A percentile compares a stretch with the other conserved stretches of the same genome.
phyloP scores from a whole-genome alignment of 2,797 vertebrate genomes.

The Megalops cyprinoides region DNA sequence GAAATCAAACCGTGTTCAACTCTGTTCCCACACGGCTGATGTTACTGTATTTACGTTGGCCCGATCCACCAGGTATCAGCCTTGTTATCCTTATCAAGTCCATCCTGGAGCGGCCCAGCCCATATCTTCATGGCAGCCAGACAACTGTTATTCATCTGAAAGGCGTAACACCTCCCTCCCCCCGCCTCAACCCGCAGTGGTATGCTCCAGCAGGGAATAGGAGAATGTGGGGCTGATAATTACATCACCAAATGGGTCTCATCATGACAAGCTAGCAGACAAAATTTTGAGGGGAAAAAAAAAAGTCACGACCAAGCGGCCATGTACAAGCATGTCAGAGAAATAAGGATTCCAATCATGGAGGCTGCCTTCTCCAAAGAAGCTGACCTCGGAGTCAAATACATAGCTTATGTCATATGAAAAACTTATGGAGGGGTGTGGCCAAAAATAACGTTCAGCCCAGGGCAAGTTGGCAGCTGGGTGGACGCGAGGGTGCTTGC shows the following conservation, averaged over 20 bases:
- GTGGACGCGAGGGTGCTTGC: not conserved
- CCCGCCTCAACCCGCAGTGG: not conserved
- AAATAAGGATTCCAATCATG: too few relatives aligned
- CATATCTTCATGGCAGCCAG: slow-evolving; percentile 10
- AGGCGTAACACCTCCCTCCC: not conserved
- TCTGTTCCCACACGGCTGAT: slow-evolving; percentile 48
- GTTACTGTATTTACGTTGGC: slow-evolving; percentile 49
- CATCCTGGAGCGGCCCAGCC: slow-evolving; percentile 37
- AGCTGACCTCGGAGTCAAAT: too few relatives aligned
- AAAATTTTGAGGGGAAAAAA: too few relatives aligned
- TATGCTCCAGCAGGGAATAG: not conserved
- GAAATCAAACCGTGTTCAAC: slow-evolving; percentile 50
- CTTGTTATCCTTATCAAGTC: slow-evolving; percentile 50
- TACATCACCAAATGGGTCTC: too few relatives aligned
- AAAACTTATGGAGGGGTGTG: too few relatives aligned
- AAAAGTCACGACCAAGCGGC: too few relatives aligned
- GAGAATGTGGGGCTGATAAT: not conserved
- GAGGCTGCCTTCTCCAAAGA: too few relatives aligned
- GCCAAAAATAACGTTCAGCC: too few relatives aligned
- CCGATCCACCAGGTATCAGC: slow-evolving; percentile 34
- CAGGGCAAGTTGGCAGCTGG: not conserved
- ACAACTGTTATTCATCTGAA: not conserved
- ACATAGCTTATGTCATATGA: too few relatives aligned
- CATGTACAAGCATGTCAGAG: too few relatives aligned
- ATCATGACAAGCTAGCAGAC: not conserved